These are phyloP conservation scores for Marisa cornuarietis DNA, from an alignment of 1,140 invertebrate genomes.

Conservation along the genomic window DNA sequence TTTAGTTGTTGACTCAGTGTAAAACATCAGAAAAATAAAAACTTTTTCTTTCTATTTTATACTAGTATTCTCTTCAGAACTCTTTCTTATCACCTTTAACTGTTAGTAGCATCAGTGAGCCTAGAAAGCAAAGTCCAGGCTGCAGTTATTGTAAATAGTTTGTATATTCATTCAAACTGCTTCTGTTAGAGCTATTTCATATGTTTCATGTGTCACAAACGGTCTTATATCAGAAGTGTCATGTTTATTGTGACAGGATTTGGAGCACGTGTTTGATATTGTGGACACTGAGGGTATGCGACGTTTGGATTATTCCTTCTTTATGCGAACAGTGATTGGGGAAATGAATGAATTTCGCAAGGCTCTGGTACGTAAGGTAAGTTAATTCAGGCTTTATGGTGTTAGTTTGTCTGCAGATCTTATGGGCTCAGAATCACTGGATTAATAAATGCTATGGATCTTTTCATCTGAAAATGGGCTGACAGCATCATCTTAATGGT, in stretches of 20 bases:
- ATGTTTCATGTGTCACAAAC: neutral
- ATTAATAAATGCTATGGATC: no score
- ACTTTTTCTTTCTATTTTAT: no score
- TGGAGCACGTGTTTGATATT: conserved; percentile 60
- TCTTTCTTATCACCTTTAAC: no score
- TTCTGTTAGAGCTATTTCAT: neutral
- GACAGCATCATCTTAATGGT: no score
- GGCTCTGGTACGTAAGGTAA: conserved; percentile 59
- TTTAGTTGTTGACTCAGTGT: no score
- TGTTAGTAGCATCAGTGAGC: no score
- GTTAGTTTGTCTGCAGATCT: neutral
- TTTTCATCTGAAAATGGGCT: no score
- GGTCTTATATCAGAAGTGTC: neutral
- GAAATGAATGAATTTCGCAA: conserved; percentile 63
- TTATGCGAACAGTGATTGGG: conserved; percentile 60
- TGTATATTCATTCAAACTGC: neutral
- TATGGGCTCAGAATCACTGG: no score
- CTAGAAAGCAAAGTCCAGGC: no score
- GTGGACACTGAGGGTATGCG: conserved; percentile 56
- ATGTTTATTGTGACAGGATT: conserved; percentile 36
- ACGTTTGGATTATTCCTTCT: conserved; percentile 58
- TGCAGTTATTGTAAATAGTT: neutral
- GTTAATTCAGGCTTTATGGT: conserved; percentile 4
- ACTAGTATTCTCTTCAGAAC: no score
- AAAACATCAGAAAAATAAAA: no score